Evolutionary conservation across 2,113 vertebrate species (phyloP), one percentile per base, ranked within the genome.

Genomic region (Lipophrys pholis): DNA sequence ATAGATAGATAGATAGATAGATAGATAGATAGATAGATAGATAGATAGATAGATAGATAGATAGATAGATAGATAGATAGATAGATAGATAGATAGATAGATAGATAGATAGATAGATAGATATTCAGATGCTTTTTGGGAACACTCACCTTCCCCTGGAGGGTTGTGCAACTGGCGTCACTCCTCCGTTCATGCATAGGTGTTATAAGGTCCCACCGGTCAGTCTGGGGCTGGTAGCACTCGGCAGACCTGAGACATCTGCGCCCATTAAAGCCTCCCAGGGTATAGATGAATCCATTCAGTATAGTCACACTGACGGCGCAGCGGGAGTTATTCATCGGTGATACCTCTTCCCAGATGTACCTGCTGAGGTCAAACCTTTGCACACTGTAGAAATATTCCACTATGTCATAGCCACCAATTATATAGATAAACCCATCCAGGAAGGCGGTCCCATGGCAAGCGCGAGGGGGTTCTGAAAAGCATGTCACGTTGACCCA

Each of bases 301-400:
- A 87, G 48, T 53, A 78, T 69, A 0, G 85, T 78, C 0, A 82
- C 82, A 0, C 84, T 86, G 10, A 87, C 82, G 2, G 74, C 85
- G 62, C 82, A 77, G 39, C 89, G 81, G 35, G 61, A 30, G 11
- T 0, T 43, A 69, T 80, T 1, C 87, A 89, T 90, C 1, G 87
- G 66, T 0, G 69, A 46, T 11, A 46, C 60, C 41, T 86, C 79
- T 0, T 61, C 51, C 85, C 87, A 90, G 6, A 55, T 54, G 54
- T 0, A 51, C 0, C 60, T 74, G n/a, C 0, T 51, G 0, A 71
- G 49, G 64, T 87, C 68, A 11, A 82, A 69, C n/a, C 62, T 67
- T 67, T 43, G 3, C 11, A 87, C 38, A 0, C 43, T 80, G 73
- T 58, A 85, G 45, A 5, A 80, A 12, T 71, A 5, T 48, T 77